Percentiles rank a stretch among this genome's conserved stretches.
Evolutionary conservation across 2,113 vertebrate genomes (phyloP).

Genomic region (Xiphophorus hellerii): DNA sequence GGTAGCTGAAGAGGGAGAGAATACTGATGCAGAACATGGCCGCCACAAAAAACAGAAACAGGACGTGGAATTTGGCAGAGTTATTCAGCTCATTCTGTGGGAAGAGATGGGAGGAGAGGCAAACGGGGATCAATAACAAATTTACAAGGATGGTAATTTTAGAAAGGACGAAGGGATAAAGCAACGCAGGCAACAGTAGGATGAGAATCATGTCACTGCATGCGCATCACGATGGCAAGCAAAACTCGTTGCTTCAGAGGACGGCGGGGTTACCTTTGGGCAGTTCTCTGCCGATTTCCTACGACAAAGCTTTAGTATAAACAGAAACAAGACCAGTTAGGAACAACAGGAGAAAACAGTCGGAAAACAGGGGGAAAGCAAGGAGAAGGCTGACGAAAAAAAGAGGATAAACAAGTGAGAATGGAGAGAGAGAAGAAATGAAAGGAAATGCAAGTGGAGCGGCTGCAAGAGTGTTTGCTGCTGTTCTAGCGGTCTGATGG

Average conservation of each 20-base stretch:
- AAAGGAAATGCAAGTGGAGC: constrained; percentile 27
- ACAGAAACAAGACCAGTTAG: constrained; percentile 78
- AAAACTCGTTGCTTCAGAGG: constrained; percentile 51
- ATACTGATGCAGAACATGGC: constrained; percentile 99
- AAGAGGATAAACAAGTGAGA: constrained; percentile 18
- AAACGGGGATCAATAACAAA: constrained; percentile 31
- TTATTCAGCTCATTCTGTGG: constrained; percentile 87
- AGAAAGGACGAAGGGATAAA: background rate
- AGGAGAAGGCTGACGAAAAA: background rate
- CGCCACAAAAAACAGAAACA: constrained; percentile 98
- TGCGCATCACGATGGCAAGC: constrained; percentile 29
- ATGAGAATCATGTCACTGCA: constrained; percentile 24
- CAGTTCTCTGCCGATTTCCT: constrained; percentile 83
- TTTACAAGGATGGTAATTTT: background rate
- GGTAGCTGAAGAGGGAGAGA: constrained; percentile 95
- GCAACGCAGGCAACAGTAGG: constrained; percentile 1
- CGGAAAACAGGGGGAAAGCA: background rate
- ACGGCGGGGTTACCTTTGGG: constrained; percentile 75
- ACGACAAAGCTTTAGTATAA: constrained; percentile 82
- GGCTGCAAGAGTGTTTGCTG: constrained; percentile 4
- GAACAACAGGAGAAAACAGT: constrained; percentile 55
- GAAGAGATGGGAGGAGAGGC: constrained; percentile 49
- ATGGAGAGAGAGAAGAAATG: constrained; percentile 21
- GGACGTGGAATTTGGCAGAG: constrained; percentile 94
- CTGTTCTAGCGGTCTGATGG: constrained; percentile 43